Conservation (phyloP, 2,113 vertebrate species). For the Potamarius usumacintae region DNA sequence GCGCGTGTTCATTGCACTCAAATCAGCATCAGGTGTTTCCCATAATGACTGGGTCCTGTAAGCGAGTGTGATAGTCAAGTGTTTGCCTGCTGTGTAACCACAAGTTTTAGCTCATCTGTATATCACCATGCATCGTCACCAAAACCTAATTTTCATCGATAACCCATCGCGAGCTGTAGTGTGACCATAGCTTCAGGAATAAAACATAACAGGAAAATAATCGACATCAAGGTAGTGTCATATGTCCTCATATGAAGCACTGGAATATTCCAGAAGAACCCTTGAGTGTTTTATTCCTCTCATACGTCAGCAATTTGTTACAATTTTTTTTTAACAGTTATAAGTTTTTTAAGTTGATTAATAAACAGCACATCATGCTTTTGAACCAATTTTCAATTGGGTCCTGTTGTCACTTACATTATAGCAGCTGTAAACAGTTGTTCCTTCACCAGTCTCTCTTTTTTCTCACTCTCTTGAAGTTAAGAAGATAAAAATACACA, state of each 20-base stretch:
- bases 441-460: neutral
- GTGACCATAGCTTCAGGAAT: too few relatives aligned
- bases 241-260: neutral
- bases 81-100: too few relatives aligned
- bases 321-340: too few relatives aligned
- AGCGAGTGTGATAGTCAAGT: too few relatives aligned
- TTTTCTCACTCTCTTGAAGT: neutral
- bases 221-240: neutral
- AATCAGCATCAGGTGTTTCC: too few relatives aligned
- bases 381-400: neutral
- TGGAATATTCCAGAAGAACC: neutral
- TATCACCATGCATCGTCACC: too few relatives aligned
- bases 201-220: neutral
- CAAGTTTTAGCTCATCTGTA: too few relatives aligned
- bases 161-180: too few relatives aligned
- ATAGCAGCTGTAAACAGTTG: neutral
- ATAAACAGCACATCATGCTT: neutral
- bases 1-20: too few relatives aligned
- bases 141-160: too few relatives aligned
- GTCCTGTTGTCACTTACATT: neutral
- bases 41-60: too few relatives aligned
- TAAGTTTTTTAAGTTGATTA: too few relatives aligned
- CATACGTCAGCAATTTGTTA: neutral
- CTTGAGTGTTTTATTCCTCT: neutral
- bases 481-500: neutral